Evolutionary conservation across 2,113 vertebrate species (phyloP).

Genomic region (Salvelinus alpinus): DNA sequence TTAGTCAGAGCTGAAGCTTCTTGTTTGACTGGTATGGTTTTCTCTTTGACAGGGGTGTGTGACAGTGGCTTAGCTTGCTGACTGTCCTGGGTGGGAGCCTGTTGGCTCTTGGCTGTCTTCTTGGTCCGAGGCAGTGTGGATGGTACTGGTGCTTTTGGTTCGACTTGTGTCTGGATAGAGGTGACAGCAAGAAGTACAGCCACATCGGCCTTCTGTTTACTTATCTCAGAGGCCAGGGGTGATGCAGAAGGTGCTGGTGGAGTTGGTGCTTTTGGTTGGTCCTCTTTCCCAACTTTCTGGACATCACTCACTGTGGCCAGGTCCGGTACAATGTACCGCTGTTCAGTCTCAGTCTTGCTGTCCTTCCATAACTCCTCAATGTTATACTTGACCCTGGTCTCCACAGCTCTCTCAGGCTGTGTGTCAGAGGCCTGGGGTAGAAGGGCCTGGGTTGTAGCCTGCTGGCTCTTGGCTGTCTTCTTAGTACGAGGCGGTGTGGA

Average conservation of each 20-base stretch:
- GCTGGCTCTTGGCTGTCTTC: neutral
- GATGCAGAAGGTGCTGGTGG: too few relatives aligned
- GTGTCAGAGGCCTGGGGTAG: neutral
- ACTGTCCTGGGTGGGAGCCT: neutral
- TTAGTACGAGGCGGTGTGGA: neutral
- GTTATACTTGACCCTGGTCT: neutral
- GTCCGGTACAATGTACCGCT: constrained; percentile 56
- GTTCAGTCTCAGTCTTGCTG: constrained; percentile 37
- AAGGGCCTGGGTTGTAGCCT: neutral
- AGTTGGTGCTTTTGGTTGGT: neutral
- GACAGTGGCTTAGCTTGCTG: too few relatives aligned
- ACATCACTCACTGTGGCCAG: constrained; percentile 10
- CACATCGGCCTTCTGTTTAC: neutral
- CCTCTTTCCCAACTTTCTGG: neutral
- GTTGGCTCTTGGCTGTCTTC: neutral
- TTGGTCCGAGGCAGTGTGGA: neutral
- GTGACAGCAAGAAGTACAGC: neutral
- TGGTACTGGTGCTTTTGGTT: neutral
- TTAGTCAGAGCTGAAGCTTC: neutral
- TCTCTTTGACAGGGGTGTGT: too few relatives aligned
- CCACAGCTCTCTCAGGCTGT: neutral
- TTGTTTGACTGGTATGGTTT: too few relatives aligned
- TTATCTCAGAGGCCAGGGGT: too few relatives aligned
- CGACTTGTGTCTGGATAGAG: neutral
- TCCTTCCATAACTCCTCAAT: neutral